Base-by-base conservation (phyloP, 2,888 invertebrate genomes). In the Oithona nana region DNA sequence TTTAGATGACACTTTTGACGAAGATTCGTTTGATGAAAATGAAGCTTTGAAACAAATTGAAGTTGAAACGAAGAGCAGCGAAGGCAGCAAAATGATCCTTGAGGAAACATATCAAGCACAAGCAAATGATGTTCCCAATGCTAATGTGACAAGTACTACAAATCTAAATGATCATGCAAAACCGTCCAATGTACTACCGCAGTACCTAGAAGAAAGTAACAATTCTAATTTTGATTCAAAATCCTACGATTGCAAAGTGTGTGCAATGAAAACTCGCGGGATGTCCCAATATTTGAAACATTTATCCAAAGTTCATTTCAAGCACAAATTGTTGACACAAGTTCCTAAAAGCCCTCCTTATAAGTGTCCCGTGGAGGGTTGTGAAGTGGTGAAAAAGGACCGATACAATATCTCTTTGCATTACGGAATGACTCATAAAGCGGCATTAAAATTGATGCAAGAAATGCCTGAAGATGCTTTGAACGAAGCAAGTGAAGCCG, bases 341-440 rank as follows among this genome's bases (percentile, higher is more conserved):
- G 30, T 55, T n/a, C 62, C 62, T 16, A 56, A 56, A 28, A 20
- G 20, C 4, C 26, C 26, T 6, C 62, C 62, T 3, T 62, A 57
- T 48, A 28, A 28, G n/a, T 62, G 62, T 22, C 62, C 62, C 16
- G 20, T 26, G 28, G 29, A n/a, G 29, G 54, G 48, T 20, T 62
- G 62, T 30, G 26, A n/a, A 8, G 49, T 29, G 8, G 39, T 30
- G 24, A 55, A 29, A 20, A 13, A 49, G 3, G 62, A 62, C 28
- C 28, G 56, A 39, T 56, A 57, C 30, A 62, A 56, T 28, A 58
- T 62, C n/a, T 16, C 30, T 4, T 20, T 62, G 22, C 62, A 62
- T 48, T 62, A 62, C 28, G 62, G 62, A 3, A 50, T 59, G 50
- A 50, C 50, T 24, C 59, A 59, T 50, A 48, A 59, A 50, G 50